Conservation (phyloP, 1,140 invertebrate genomes). For the Onthophagus taurus region DNA sequence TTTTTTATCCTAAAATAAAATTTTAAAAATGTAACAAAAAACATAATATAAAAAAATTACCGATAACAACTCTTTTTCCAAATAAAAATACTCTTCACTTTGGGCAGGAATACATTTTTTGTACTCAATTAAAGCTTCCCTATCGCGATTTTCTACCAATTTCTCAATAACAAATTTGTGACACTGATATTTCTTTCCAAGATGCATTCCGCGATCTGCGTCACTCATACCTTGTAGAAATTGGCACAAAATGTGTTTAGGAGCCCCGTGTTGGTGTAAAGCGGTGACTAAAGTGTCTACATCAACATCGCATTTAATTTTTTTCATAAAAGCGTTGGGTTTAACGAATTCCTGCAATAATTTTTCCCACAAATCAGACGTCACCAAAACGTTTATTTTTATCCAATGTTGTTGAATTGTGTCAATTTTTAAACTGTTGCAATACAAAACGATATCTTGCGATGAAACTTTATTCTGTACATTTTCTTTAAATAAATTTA, state of each 20-base stretch:
- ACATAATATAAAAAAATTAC: conserved; percentile 24
- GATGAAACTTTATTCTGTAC: conserved; percentile 16
- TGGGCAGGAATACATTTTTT: conserved; percentile 41
- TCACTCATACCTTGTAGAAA: conserved; percentile 25
- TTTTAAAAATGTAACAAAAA: neutral
- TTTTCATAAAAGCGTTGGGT: conserved; percentile 27
- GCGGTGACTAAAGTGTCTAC: conserved; percentile 23
- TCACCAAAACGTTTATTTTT: conserved; percentile 26
- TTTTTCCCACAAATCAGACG: conserved; percentile 24
- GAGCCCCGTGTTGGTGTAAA: conserved; percentile 25
- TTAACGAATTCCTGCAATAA: conserved; percentile 27
- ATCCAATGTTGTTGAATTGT: conserved; percentile 30
- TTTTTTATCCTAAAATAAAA: conserved; percentile 17
- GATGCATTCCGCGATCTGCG: conserved; percentile 19
- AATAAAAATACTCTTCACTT: conserved; percentile 43
- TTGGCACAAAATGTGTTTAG: conserved; percentile 25
- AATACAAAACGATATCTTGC: conserved; percentile 21
- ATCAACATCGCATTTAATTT: conserved; percentile 23
- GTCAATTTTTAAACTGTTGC: conserved; percentile 26
- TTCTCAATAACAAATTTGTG: conserved; percentile 43
- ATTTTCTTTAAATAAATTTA: conserved; percentile 22
- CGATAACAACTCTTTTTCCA: conserved; percentile 41
- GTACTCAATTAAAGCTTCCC: conserved; percentile 39
- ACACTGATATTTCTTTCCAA: conserved; percentile 34
- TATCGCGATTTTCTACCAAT: conserved; percentile 42